phyloP scores from a whole-genome alignment of 2,888 invertebrate genomes.

The Sinelater perroti region DNA sequence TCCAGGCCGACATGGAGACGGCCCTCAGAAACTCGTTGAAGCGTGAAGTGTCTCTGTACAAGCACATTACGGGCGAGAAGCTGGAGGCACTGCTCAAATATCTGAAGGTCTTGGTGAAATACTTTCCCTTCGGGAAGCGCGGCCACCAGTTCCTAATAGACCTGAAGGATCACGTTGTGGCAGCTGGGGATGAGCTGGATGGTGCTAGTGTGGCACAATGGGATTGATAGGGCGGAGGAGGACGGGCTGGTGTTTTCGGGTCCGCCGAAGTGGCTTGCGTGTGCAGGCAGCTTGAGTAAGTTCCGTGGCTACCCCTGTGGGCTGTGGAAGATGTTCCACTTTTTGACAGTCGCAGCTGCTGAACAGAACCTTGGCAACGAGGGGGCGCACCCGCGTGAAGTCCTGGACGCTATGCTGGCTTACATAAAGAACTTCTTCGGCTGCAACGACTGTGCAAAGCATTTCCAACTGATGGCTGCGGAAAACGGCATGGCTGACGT shows the following conservation, averaged over 20 bases:
- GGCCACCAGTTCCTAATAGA: constrained; percentile 72
- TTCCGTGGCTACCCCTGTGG: constrained; percentile 93
- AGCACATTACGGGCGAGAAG: constrained; percentile 74
- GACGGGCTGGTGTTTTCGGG: constrained; percentile 67
- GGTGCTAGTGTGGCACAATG: constrained; percentile 70
- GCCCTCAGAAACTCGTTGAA: constrained; percentile 83
- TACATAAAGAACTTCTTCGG: constrained; percentile 94
- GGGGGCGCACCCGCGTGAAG: constrained; percentile 69
- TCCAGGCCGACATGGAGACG: constrained; percentile 88
- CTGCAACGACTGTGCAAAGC: constrained; percentile 87
- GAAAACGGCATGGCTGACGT: constrained; percentile 76
- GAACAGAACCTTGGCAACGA: constrained; percentile 49
- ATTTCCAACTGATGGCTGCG: constrained; percentile 88
- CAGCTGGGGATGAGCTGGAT: constrained; percentile 62
- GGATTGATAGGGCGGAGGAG: constrained; percentile 63
- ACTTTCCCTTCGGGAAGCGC: constrained; percentile 80
- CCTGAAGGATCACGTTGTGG: constrained; percentile 65
- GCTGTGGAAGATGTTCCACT: constrained; percentile 95
- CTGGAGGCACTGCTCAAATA: constrained; percentile 79
- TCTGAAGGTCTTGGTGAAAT: constrained; percentile 73
- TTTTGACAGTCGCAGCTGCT: constrained; percentile 82
- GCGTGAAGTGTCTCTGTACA: constrained; percentile 81
- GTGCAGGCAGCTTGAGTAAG: constrained; percentile 78
- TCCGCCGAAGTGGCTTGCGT: constrained; percentile 76
- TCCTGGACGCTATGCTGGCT: constrained; percentile 83